phyloP scores from a whole-genome alignment of 2,113 vertebrate species.

The Osmerus eperlanus region DNA sequence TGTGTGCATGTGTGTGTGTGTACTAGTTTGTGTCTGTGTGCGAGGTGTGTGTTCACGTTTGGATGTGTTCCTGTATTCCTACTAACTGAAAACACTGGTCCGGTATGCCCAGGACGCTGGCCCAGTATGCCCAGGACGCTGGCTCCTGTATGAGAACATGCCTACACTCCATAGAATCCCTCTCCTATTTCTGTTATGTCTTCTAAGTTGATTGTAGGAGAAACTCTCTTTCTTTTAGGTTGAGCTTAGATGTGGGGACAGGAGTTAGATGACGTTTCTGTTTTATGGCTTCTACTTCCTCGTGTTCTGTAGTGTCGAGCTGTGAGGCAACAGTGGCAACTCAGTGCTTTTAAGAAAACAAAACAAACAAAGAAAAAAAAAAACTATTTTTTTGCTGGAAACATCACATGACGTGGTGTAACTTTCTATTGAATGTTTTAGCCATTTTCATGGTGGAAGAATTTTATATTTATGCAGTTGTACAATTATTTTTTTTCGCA shows the following conservation, averaged over 20 bases:
- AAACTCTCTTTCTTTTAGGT: constrained; percentile 58
- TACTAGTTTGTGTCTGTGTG: constrained; percentile 49
- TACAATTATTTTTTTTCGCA: constrained; percentile 96
- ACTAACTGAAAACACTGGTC: constrained; percentile 90
- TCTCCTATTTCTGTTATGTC: constrained; percentile 62
- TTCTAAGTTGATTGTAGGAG: constrained; percentile 59
- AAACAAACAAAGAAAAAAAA: not conserved
- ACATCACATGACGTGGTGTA: constrained; percentile 90
- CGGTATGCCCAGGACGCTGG: constrained; percentile 70
- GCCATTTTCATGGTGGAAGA: constrained; percentile 99
- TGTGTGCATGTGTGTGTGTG: constrained; percentile 54
- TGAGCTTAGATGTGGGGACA: constrained; percentile 68
- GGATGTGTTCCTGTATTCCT: constrained; percentile 76
- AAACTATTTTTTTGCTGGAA: constrained; percentile 78
- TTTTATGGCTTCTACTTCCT: constrained; percentile 63
- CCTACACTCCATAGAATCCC: constrained; percentile 84
- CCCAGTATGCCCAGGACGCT: not conserved
- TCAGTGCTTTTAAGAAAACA: constrained; percentile 70
- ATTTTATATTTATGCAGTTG: constrained; percentile 99
- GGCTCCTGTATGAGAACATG: constrained; percentile 64
- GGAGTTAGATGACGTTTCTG: constrained; percentile 67
- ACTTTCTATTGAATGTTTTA: constrained; percentile 98
- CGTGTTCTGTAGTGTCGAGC: constrained; percentile 67
- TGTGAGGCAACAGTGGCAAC: constrained; percentile 72
- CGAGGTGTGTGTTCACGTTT: constrained; percentile 41